Percentiles rank a stretch among this genome's conserved stretches.
Conservation (phyloP, 2,888 invertebrate species). For the Tortrix viridana region DNA sequence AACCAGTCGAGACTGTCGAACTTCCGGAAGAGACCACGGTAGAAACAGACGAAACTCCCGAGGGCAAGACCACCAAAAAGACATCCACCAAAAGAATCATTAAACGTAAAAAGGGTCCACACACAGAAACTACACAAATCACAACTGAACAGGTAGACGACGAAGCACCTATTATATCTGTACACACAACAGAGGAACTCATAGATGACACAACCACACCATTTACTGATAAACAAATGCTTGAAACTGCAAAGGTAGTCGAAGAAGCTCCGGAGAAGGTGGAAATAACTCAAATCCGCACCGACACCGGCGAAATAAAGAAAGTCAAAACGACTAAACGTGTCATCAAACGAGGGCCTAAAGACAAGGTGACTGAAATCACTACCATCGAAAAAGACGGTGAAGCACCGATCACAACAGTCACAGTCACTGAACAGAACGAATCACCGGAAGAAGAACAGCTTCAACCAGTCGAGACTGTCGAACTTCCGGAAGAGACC, state of each 20-base stretch:
- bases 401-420: conserved; percentile 59
- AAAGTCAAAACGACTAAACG: conserved; percentile 47
- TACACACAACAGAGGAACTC: conserved; percentile 44
- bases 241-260: conserved; percentile 49
- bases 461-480: too few relatives aligned
- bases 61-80: conserved; percentile 45
- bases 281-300: conserved; percentile 43
- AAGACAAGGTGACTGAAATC: conserved; percentile 62
- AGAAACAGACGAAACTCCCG: conserved; percentile 45
- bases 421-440: too few relatives aligned
- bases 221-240: conserved; percentile 44
- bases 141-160: conserved; percentile 55
- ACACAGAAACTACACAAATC: conserved; percentile 49
- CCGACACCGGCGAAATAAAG: conserved; percentile 44
- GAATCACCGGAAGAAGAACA: too few relatives aligned
- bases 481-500: not conserved
- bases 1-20: not conserved
- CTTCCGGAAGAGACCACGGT: not conserved
- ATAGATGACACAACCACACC: conserved; percentile 46
- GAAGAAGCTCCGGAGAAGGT: conserved; percentile 44
- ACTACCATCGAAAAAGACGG: conserved; percentile 46
- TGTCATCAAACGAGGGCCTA: conserved; percentile 10
- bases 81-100: conserved; percentile 41
- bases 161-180: conserved; percentile 43
- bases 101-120: conserved; percentile 47